These are phyloP conservation scores for Salvelinus fontinalis DNA, from an alignment of 2,113 vertebrate species.

Conservation along the genomic window DNA sequence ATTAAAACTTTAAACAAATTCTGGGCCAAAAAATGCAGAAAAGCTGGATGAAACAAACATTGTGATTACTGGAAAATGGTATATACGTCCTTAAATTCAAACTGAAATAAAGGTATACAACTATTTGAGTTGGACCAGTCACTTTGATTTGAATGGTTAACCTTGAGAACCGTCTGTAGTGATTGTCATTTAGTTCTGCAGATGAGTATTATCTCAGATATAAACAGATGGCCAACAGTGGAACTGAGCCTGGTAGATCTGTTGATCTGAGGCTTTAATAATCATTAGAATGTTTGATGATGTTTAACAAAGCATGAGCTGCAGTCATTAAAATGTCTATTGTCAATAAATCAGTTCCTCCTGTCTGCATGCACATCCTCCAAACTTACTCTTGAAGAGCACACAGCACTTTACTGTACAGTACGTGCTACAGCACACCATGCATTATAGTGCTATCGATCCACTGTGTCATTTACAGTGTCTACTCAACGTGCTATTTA, in stretches of 20 bases:
- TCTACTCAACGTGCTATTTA: constrained; percentile 35
- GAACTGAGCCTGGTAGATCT: constrained; percentile 13
- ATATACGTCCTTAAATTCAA: too few species aligned
- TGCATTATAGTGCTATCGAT: constrained; percentile 50
- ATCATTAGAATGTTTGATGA: constrained; percentile 55
- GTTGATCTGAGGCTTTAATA: constrained; percentile 47
- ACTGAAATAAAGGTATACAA: too few species aligned
- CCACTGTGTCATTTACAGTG: constrained; percentile 14
- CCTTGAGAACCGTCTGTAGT: too few species aligned
- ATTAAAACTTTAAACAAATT: too few species aligned
- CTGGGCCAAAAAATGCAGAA: too few species aligned
- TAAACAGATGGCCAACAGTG: constrained; percentile 28
- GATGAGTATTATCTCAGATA: not conserved
- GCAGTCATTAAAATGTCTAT: constrained; percentile 38
- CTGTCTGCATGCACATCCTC: too few species aligned
- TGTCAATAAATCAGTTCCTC: too few species aligned
- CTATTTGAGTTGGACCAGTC: too few species aligned
- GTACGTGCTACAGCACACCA: constrained; percentile 29
- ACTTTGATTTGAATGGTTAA: too few species aligned
- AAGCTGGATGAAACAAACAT: too few species aligned
- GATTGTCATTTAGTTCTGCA: too few species aligned
- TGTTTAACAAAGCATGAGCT: constrained; percentile 53
- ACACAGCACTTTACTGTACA: constrained; percentile 45
- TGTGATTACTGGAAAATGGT: too few species aligned
- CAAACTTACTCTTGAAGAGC: not conserved